These are phyloP conservation scores for Camponotus floridanus DNA, from an alignment of 1,140 invertebrate genomes.

Conservation along the genomic window DNA sequence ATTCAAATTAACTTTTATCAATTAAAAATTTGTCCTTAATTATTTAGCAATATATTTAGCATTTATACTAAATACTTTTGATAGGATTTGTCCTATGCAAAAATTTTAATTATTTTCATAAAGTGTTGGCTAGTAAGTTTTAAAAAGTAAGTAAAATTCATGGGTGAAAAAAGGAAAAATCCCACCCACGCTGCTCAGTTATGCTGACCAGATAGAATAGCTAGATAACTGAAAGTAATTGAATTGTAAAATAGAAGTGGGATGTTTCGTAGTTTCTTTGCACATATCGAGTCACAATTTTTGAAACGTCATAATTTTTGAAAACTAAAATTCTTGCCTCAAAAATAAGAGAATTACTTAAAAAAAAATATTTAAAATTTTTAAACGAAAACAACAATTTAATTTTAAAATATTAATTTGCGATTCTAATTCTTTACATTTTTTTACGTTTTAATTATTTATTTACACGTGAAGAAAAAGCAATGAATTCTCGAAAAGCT, in stretches of 20 bases:
- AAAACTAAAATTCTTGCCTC: conserved; percentile 39
- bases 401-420: neutral
- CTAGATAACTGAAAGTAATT: conserved; percentile 68
- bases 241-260: conserved; percentile 70
- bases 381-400: neutral
- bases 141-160: conserved; percentile 3
- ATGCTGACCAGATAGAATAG: conserved; percentile 41
- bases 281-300: conserved; percentile 45
- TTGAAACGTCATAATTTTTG: conserved; percentile 28
- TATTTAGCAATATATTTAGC: neutral
- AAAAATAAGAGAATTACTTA: neutral
- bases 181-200: conserved; percentile 14
- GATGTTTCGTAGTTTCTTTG: conserved; percentile 64
- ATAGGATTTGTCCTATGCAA: neutral
- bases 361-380: neutral
- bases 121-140: neutral
- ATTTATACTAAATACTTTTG: neutral
- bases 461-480: neutral
- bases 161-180: conserved; percentile 50
- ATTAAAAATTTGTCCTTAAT: neutral
- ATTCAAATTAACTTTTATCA: neutral
- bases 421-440: neutral
- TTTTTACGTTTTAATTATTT: neutral
- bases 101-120: neutral
- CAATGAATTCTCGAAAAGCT: neutral